These are phyloP conservation scores for Pristionchus japonicus DNA, from an alignment of 2,888 invertebrate genomes.

Conservation along the genomic window DNA sequence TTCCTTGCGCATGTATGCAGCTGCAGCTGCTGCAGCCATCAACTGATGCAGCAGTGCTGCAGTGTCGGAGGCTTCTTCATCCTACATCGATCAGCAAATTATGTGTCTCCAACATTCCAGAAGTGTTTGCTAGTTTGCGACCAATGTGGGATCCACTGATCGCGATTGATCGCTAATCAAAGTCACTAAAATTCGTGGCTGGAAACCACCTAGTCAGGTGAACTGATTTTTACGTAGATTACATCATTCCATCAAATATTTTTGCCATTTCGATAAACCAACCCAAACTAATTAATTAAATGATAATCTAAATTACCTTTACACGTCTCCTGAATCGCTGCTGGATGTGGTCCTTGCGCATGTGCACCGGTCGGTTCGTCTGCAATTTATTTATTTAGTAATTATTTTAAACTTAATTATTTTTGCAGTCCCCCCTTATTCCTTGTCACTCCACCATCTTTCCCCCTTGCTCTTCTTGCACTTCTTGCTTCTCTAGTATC, in stretches of 20 bases:
- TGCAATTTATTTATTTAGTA: constrained; percentile 54
- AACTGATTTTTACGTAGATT: too few species aligned
- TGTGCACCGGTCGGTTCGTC: constrained; percentile 74
- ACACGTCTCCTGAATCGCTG: constrained; percentile 72
- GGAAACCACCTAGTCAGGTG: too few species aligned
- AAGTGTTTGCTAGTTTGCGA: too few species aligned
- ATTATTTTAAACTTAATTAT: background rate
- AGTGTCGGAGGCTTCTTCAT: background rate
- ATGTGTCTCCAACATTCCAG: too few species aligned
- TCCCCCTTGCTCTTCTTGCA: background rate
- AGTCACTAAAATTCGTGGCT: background rate
- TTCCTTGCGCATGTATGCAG: background rate
- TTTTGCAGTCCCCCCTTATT: background rate
- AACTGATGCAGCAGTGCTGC: background rate
- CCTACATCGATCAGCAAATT: background rate
- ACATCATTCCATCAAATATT: background rate
- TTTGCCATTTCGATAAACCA: background rate
- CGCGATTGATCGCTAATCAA: background rate
- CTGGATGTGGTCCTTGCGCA: constrained; percentile 75
- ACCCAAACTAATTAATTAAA: background rate
- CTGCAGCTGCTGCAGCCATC: constrained; percentile 1
- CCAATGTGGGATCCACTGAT: too few species aligned
- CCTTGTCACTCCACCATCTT: background rate
- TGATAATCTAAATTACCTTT: constrained; percentile 50
- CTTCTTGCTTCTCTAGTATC: constrained; percentile 12